Base-by-base conservation (phyloP, 2,113 vertebrate species). In the Xiphias gladius region DNA sequence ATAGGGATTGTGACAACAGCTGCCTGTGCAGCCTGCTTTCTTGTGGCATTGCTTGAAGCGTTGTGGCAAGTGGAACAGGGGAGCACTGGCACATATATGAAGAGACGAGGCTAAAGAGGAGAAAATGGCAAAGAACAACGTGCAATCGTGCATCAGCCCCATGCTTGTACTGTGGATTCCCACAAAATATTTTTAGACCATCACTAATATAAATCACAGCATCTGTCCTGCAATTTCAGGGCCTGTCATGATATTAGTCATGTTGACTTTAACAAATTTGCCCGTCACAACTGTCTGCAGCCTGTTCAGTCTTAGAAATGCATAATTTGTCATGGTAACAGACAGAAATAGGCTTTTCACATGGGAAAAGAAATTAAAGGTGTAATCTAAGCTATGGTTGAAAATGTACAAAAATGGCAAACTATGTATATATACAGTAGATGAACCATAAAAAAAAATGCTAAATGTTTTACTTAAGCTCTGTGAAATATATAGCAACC, bases 31-130 rank as follows among this genome's bases (percentile, higher is more conserved):
- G 80, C 22, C 43, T 13, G 70, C 73, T 76, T 78, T 80, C 62
- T 73, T 81, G 90, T 89, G 76, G 64, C 61, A 28, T 22, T 57
- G 16, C 57, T 65, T 83, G 88, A 93, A 88, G 80, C 76, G 78
- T 67, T 52, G 43, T 24, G 75, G 87, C 92, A 93, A 87, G 80
- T 93, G 92, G 85, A 54, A 39, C 32, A 57, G 64, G 67, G 74
- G 59, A 66, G 68, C 61, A 7, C 30, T 10, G 28, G 28, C n/a
- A 48, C 20, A 55, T 14, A 79, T 74, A 68, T 57, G 63, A 73
- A 50, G 64, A 55, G 19, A 55, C 41, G 48, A 83, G 32, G 46
- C 54, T 66, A 16, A 68, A 68, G 41, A 74, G 55, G 24, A 61
- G 28, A 32, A 63, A 64, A 62, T 1, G 0, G 1, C 20, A 41